A percentile compares a stretch with the other conserved stretches of the same genome.
Evolutionary conservation across 2,888 invertebrate genomes (phyloP).

Genomic region (Pseudococcus longispinus): DNA sequence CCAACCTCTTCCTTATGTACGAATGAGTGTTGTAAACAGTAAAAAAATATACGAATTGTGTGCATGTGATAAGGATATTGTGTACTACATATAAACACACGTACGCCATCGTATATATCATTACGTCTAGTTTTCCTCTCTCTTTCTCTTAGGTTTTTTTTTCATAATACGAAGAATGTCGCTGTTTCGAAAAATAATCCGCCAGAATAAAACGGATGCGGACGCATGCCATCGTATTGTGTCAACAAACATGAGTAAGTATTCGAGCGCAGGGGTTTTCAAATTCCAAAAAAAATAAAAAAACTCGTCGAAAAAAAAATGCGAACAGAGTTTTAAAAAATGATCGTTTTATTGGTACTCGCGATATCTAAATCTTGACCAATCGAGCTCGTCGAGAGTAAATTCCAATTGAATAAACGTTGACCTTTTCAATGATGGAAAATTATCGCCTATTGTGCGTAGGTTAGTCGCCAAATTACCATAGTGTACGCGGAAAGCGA

Average conservation of each 20-base stretch:
- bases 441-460: constrained; percentile 23
- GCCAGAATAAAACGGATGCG: background rate
- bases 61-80: constrained; percentile 28
- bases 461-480: constrained; percentile 19
- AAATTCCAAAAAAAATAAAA: background rate
- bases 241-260: background rate
- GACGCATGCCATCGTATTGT: background rate
- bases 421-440: constrained; percentile 28
- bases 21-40: background rate
- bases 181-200: background rate
- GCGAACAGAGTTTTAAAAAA: background rate
- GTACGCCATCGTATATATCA: background rate
- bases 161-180: constrained; percentile 4
- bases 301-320: background rate
- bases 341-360: no score
- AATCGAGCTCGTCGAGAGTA: background rate
- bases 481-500: background rate
- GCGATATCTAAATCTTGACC: background rate
- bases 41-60: background rate
- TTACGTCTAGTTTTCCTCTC: constrained; percentile 7
- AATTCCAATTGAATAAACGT: constrained; percentile 7
- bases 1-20: background rate
- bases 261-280: background rate
- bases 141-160: background rate
- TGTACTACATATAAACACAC: background rate